These are phyloP conservation scores for Lithosia quadra DNA, from an alignment of 2,888 invertebrate genomes.

Conservation along the genomic window DNA sequence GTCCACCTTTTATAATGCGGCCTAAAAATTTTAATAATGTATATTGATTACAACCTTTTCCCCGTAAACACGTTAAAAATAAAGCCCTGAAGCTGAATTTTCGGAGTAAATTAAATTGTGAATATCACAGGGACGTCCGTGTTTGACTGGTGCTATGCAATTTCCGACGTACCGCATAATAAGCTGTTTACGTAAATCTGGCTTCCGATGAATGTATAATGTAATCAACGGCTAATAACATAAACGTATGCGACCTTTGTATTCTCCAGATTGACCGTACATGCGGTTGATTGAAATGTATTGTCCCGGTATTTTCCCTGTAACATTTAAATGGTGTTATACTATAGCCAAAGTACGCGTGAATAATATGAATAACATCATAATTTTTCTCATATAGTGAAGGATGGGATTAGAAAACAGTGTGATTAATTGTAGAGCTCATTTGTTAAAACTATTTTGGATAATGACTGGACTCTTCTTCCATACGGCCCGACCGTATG, in stretches of 20 bases:
- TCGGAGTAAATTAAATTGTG: conserved; percentile 66
- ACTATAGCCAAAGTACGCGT: too few relatives aligned
- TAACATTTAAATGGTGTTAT: neutral
- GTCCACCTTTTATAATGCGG: conserved; percentile 34
- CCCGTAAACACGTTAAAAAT: conserved; percentile 59
- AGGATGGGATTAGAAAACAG: neutral
- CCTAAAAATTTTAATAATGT: conserved; percentile 61
- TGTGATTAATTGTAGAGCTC: neutral
- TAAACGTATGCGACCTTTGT: conserved; percentile 57
- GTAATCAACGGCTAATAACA: conserved; percentile 73
- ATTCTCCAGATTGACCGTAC: conserved; percentile 31
- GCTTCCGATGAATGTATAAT: conserved; percentile 81
- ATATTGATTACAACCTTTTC: conserved; percentile 65
- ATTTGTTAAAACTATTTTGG: too few relatives aligned
- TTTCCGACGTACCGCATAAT: conserved; percentile 68
- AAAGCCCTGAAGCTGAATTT: conserved; percentile 56
- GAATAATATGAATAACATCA: neutral
- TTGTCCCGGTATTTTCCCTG: conserved; percentile 20
- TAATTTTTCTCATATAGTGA: neutral
- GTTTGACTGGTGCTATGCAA: conserved; percentile 60
- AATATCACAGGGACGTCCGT: conserved; percentile 59
- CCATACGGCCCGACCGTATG: too few relatives aligned
- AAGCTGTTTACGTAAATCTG: conserved; percentile 77
- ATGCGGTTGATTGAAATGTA: conserved; percentile 39
- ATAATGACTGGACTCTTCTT: too few relatives aligned